Base-by-base conservation (phyloP, 2,113 vertebrate genomes). In the Leptosomus discolor region DNA sequence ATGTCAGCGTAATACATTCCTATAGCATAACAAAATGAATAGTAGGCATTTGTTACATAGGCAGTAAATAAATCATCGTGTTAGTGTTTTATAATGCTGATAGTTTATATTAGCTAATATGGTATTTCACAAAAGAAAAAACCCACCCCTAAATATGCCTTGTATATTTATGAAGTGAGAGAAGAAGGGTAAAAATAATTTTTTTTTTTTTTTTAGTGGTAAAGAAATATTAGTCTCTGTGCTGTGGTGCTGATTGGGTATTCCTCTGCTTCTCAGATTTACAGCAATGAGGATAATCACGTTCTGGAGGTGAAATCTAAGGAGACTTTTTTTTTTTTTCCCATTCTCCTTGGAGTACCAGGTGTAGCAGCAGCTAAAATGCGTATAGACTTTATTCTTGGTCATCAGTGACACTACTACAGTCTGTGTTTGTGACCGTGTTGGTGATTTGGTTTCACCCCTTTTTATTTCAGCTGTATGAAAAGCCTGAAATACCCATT, bases 401-500 rank as follows among this genome's bases (percentile, higher is more conserved):
- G 8, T 91, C 22, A 56, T 71, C 41, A 53, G 0, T 87, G 26
- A 75, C 12, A 11, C 21, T 37, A 6, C 39, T 41, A 15, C 21
- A 50, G 20, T 51, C 57, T 84, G 8, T 69, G 34, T 76, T 88
- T 81, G 15, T 46, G 51, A 53, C 30, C 12, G 6, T 85, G 19
- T 19, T 83, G 67, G 10, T 89, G 57, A 51, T 74, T 79, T 71
- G 78, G 75, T 60, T 67, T 93, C 64, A 67, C 34, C 29, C 6
- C 37, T 86, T 97, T 97, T 92, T 91, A 74, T 96, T 95, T 64
- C 96, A 99, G 99, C 97, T 99, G 99, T 98, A 98, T 99, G 98
- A 98, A 98, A 97, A 99, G 98, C 92, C 97, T 99, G 94, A 98
- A 98, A 80, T 98, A 98, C 88, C 99, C 99, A 15, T 96, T 99